Evolutionary conservation across 2,888 invertebrate genomes (phyloP), one percentile per base, ranked within the genome.

Genomic region (Thecophora atra): DNA sequence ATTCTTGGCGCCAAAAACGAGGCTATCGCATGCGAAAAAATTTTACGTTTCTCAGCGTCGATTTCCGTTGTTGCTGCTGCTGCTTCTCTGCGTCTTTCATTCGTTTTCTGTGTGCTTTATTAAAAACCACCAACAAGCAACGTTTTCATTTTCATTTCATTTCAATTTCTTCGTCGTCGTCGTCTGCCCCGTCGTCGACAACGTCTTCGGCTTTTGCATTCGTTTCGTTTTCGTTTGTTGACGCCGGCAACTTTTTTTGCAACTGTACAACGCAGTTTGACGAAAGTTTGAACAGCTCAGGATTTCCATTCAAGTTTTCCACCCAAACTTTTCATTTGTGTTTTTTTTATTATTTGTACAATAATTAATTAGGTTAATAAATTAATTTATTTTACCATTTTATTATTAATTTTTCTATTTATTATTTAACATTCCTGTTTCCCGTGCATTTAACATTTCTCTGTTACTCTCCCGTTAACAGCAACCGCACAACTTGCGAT

Each of bases 221-320:
- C n/a, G 11, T 6, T 62, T 70, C 62, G 70, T 70, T 70, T 52
- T 28, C 11, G 3, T 62, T 70, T 70, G 70, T 70, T 70, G 62
- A 70, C 70, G 70, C 62, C 62, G 52, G 19, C 13, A 70, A 63
- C 63, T 63, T 70, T 63, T 70, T 70, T 70, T 70, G 62, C 70
- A 70, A 70, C 70, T 70, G 70, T 70, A 70, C 70, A 70, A 62
- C 62, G n/a, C n/a, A n/a, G n/a, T n/a, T n/a, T n/a, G n/a, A n/a
- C n/a, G n/a, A n/a, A n/a, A n/a, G n/a, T n/a, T n/a, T n/a, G n/a
- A n/a, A n/a, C n/a, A n/a, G n/a, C n/a, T n/a, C n/a, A n/a, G n/a
- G n/a, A n/a, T n/a, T n/a, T n/a, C n/a, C n/a, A n/a, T n/a, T n/a
- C n/a, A n/a, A n/a, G n/a, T n/a, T n/a, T n/a, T n/a, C n/a, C n/a